Evolutionary conservation across 1,140 invertebrate species (phyloP), one percentile per base, ranked within the genome.

Genomic region (Polyergus mexicanus): DNA sequence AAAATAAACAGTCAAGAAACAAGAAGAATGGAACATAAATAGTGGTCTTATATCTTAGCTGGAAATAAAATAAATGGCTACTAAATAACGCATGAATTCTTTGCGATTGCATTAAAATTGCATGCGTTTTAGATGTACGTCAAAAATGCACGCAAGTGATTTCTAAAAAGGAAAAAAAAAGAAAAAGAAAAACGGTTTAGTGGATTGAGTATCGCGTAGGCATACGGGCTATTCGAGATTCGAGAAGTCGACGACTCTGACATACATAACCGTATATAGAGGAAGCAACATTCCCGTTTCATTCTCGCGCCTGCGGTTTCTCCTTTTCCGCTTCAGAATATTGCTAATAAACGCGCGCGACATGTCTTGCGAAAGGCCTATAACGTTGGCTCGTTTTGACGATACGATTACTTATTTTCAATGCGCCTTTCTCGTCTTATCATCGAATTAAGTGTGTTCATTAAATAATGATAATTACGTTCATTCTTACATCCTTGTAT

Each of bases 221-320:
- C 28, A 38, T 35, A 41, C 65, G 13, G 51, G 13, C 25, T 51
- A 51, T 10, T 35, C 38, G 66, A 60, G 68, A 62, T 74, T 83
- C 66, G 54, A 72, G 38, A 60, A 72, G 78, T 60, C 44, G 78
- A 60, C 56, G 77, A 77, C 83, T 89, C 86, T 87, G 87, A 89
- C 90, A 88, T 84, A 92, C 91, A 92, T 93, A 86, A 90, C 92
- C 93, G 92, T 93, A 86, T 93, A 93, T 89, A 91, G 92, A 88
- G 87, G 63, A 90, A 83, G 54, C n/a, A 44, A 60, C n/a, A 71
- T 83, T 83, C 78, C 22, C 54, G 78, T 83, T 83, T 74, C 78
- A 44, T 68, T n/a, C 16, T 22, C 51, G 22, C 38, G 51, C 1
- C 13, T 72, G 68, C 38, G 41, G 66, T 83, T 83, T 74, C 66